Evolutionary conservation across 1,140 invertebrate genomes (phyloP), one percentile per base, ranked within the genome.

Genomic region (Calephelis nemesis): DNA sequence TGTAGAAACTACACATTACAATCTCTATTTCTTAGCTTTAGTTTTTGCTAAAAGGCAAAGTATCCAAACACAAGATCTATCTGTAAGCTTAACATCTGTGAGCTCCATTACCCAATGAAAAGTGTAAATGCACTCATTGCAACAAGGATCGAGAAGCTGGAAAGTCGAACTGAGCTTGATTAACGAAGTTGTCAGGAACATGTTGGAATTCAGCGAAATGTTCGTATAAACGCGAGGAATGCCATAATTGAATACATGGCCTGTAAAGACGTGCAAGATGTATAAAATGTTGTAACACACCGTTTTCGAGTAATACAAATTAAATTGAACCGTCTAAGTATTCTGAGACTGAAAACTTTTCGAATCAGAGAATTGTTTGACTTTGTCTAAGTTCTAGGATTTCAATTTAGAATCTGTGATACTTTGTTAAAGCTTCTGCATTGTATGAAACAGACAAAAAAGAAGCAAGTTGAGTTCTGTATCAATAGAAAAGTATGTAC

Each of bases 391-490:
- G 62, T 74, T 63, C 54, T 69, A 74, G 71, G 72, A 77, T 79
- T 79, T 74, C 71, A 75, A 76, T 79, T 79, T 77, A 73, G 79
- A 76, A 76, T 63, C 54, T 72, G 62, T 62, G 70, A 68, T 71
- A 74, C 64, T 72, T 65, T 68, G 54, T 47, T 49, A 30, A 45
- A 42, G 54, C 54, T 73, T 69, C 39, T 58, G 42, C 12, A 54
- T 48, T 77, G 74, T 69, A 74, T 67, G 67, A 74, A 64, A 50
- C 72, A 30, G 30, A 40, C 54, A 58, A 58, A 58, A 10, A 1
- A 39, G 10, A 58, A 30, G 39, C 54, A 39, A 39, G 54, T 58
- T 10, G 39, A 58, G 30, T 58, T 58, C 10, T 58, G 39, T n/a
- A 39, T 58, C 54, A 39, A 58, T 58, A 39, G 9, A 54, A 8